A percentile compares a stretch with the other conserved stretches of the same genome.
phyloP scores from a whole-genome alignment of 2,888 invertebrate species.

The Scrobipalpa atriplicella region DNA sequence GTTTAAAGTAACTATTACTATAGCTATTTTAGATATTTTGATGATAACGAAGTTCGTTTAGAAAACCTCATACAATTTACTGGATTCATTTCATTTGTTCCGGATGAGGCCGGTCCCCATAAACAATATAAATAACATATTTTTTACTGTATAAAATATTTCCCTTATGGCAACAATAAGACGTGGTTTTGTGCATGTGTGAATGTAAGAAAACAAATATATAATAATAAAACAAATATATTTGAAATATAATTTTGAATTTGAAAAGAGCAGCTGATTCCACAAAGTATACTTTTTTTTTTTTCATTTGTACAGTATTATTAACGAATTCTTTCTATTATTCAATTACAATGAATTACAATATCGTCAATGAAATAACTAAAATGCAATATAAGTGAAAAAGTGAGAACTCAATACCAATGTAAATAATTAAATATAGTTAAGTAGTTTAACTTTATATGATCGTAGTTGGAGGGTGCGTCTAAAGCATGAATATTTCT shows the following conservation, averaged over 20 bases:
- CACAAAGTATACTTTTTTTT: background rate
- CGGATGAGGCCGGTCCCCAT: slow-evolving; percentile 5
- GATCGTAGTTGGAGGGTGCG: slow-evolving; percentile 40
- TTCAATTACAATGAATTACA: background rate
- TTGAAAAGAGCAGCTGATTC: background rate
- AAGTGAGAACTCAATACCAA: slow-evolving; percentile 48
- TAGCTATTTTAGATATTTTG: too few species aligned
- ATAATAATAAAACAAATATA: background rate
- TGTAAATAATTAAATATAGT: slow-evolving; percentile 72
- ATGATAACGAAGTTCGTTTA: too few species aligned
- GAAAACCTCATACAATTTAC: too few species aligned
- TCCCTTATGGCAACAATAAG: too few species aligned
- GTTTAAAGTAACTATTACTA: background rate
- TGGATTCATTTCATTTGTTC: too few species aligned
- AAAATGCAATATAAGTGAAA: slow-evolving; percentile 43
- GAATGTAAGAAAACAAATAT: background rate
- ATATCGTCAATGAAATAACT: background rate
- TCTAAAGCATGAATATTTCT: slow-evolving; percentile 34
- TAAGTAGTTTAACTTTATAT: slow-evolving; percentile 56
- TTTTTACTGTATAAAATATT: background rate
- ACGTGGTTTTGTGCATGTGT: background rate
- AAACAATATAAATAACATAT: background rate
- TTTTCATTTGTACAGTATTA: slow-evolving; percentile 9
- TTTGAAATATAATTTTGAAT: background rate
- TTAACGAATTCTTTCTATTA: background rate